Conservation (phyloP, 1,140 invertebrate genomes). For the Leptoteleia sp. region DNA sequence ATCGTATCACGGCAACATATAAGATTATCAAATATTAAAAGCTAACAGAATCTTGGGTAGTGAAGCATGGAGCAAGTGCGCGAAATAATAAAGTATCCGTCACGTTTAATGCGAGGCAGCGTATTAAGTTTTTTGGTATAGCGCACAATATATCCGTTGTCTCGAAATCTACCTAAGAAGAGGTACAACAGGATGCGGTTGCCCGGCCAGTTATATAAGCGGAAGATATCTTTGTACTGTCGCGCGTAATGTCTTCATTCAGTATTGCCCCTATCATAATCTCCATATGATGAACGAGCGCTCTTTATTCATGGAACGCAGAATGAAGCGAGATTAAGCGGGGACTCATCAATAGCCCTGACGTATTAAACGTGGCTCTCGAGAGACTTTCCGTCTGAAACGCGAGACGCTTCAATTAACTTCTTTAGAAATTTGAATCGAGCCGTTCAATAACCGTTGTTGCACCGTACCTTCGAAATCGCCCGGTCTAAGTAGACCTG, state of each 20-base stretch:
- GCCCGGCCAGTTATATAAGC: constrained; percentile 55
- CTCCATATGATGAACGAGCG: constrained; percentile 76
- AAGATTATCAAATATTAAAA: constrained; percentile 30
- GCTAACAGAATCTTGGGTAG: constrained; percentile 3
- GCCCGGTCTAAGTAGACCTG: constrained; percentile 1
- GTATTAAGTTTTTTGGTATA: constrained; percentile 45
- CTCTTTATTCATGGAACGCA: constrained; percentile 73
- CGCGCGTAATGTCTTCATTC: constrained; percentile 77
- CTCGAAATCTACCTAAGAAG: constrained; percentile 48
- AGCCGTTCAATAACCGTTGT: constrained; percentile 11
- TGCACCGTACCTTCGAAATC: not conserved
- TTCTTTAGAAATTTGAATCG: constrained; percentile 53
- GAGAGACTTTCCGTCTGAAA: constrained; percentile 45
- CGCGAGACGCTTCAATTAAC: constrained; percentile 61
- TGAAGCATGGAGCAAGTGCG: constrained; percentile 37
- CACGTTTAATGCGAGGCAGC: constrained; percentile 44
- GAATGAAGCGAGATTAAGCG: constrained; percentile 73
- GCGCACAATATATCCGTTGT: constrained; percentile 49
- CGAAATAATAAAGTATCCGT: constrained; percentile 46
- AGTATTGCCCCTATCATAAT: constrained; percentile 76
- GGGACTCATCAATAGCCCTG: constrained; percentile 72
- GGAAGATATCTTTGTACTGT: constrained; percentile 71
- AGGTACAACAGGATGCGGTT: constrained; percentile 54
- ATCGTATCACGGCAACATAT: constrained; percentile 20
- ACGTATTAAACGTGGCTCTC: constrained; percentile 49